Evolutionary conservation across 2,797 vertebrate species (phyloP), one percentile per base, ranked within the genome.

Genomic region (Bucorvus abyssinicus): DNA sequence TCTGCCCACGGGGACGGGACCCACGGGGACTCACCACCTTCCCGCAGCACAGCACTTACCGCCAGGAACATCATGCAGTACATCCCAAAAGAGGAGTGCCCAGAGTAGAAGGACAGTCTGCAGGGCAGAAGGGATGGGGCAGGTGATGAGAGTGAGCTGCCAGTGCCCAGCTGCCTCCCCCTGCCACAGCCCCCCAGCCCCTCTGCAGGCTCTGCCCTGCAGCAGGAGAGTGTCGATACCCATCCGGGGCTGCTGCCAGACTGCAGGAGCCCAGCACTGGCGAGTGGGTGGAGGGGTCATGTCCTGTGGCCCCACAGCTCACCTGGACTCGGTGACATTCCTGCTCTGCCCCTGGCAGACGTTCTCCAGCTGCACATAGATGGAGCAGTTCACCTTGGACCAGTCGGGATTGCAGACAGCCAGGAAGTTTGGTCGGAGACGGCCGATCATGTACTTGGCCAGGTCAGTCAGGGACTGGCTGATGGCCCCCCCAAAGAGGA

Each of bases 401-500:
- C 96, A 98, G 50, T 94, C 95, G 0, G 99, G 99, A 3, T 97
- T 86, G 38, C 99, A 99, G 78, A 99, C 98, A 0, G 98, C 95
- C 69, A 99, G 82, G 97, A 99, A 99, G 97, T 99, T 99, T 0
- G 99, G 99, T 47, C 99, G 97, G 9, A 99, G 98, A 0, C 99
- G 98, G 44, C 99, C 99, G 0, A 99, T 98, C 95, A 98, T 99
- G 97, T 99, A 99, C 81, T 99, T 99, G 63, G 99, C 99, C 95
- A 99, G 96, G 97, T 99, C 99, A 0, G 99, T 99, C 60, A 99
- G 98, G 2, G 99, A 99, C 88, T 99, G 98, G 97, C 99, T 99
- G 89, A 99, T 97, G 1, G 98, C 98, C 0, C 92, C 98, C 3
- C 99, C 99, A 0, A 99, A 99, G 68, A 99, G 96, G 95, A 98